Conservation (phyloP, 2,797 vertebrate genomes). For the Diglossa cyanea region DNA sequence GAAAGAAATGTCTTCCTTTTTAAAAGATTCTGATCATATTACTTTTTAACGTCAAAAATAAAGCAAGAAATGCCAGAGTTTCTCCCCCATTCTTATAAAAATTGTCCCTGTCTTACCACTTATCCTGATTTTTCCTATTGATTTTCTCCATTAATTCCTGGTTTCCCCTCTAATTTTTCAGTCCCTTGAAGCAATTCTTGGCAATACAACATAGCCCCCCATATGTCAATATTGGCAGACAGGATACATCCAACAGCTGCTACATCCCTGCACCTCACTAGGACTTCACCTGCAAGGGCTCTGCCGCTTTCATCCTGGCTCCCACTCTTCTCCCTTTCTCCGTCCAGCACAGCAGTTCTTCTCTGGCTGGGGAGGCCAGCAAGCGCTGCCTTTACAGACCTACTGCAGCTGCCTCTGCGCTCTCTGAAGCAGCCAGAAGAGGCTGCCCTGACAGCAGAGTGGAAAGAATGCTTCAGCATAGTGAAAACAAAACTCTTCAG, state of each 20-base stretch:
- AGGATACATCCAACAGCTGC: neutral
- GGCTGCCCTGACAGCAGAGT: constrained; percentile 71
- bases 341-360: constrained; percentile 9
- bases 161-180: neutral
- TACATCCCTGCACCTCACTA: neutral
- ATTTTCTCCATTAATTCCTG: neutral
- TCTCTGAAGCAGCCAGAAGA: constrained; percentile 70
- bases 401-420: constrained; percentile 34
- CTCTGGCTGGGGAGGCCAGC: constrained; percentile 37
- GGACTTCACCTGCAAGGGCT: constrained; percentile 74
- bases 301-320: constrained; percentile 70
- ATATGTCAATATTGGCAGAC: neutral
- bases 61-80: neutral
- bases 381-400: constrained; percentile 7
- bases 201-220: neutral
- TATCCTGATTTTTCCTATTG: neutral
- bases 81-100: neutral
- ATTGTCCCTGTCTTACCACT: neutral
- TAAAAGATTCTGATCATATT: neutral
- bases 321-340: constrained; percentile 6
- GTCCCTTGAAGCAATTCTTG: neutral
- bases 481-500: constrained; percentile 67
- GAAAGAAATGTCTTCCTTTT: neutral
- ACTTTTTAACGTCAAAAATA: neutral
- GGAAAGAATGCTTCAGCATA: constrained; percentile 71